Percentiles rank a stretch among this genome's conserved stretches.
phyloP scores from a whole-genome alignment of 2,113 vertebrate genomes.

The Acrocephalus arundinaceus region DNA sequence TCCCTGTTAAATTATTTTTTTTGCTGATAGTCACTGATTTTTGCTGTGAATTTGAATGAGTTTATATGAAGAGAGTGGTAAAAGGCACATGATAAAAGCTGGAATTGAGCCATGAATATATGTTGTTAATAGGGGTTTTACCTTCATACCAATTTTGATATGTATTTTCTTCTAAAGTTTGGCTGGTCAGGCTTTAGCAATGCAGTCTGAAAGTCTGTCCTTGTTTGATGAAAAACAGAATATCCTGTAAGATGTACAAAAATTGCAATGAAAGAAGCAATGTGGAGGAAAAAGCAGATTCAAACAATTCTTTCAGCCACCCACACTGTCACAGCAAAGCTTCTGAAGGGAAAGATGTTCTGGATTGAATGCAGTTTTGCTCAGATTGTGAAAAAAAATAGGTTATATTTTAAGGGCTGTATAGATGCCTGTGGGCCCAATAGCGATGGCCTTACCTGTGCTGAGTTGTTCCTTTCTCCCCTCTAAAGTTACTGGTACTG shows the following conservation, averaged over 20 bases:
- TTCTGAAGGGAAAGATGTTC: not conserved
- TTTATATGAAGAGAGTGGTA: not conserved
- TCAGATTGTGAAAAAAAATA: fast-evolving
- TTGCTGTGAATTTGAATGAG: not conserved
- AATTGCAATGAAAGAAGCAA: not conserved
- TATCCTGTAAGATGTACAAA: not conserved
- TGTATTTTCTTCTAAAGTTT: not conserved
- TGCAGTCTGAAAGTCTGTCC: not conserved
- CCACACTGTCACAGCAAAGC: not conserved
- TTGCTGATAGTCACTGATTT: not conserved
- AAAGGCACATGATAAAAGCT: not conserved
- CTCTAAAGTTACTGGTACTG: not conserved
- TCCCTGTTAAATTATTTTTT: not conserved
- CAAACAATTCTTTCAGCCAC: not conserved
- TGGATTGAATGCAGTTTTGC: not conserved
- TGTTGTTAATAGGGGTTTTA: not conserved
- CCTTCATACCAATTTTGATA: not conserved
- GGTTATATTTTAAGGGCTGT: not conserved
- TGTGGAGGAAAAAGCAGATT: not conserved
- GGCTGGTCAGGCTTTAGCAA: not conserved
- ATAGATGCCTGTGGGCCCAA: not conserved
- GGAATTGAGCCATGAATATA: not conserved
- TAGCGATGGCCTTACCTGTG: fast-evolving
- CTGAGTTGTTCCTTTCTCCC: not conserved
- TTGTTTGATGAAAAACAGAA: slow-evolving; percentile 20